phyloP scores from a whole-genome alignment of 2,113 vertebrate species.

The Platichthys flesus region DNA sequence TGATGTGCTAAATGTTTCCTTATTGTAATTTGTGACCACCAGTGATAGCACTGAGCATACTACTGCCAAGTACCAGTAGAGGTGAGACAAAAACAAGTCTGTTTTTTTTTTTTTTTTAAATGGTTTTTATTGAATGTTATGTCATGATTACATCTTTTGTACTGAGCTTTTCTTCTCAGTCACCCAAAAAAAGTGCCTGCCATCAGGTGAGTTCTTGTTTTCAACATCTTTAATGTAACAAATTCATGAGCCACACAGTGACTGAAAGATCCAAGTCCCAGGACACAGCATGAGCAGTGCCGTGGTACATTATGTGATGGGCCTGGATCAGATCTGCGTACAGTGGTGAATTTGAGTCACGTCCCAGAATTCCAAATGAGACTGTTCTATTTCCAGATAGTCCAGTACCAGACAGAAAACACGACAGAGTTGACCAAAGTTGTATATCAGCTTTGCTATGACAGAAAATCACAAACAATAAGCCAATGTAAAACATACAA shows the following conservation, averaged over 20 bases:
- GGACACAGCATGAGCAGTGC: not conserved
- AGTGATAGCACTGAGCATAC: too few species aligned
- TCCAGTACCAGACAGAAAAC: constrained; percentile 1
- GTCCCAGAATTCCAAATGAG: not conserved
- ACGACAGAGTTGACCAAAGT: constrained; percentile 5
- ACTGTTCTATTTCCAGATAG: not conserved
- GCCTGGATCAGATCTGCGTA: constrained; percentile 15
- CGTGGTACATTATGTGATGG: not conserved
- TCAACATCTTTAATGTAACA: not conserved
- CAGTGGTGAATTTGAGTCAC: not conserved
- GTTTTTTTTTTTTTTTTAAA: not conserved
- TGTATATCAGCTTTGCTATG: constrained; percentile 37
- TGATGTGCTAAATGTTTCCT: too few species aligned
- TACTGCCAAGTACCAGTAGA: too few species aligned
- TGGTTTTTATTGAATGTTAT: not conserved
- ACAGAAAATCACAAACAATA: constrained; percentile 55
- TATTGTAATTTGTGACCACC: too few species aligned
- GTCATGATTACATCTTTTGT: not conserved
- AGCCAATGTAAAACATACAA: constrained; percentile 47
- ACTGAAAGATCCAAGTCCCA: not conserved
- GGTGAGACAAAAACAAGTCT: not conserved
- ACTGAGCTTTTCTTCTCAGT: not conserved
- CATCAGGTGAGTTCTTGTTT: not conserved
- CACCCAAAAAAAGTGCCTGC: not conserved
- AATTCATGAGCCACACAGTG: not conserved